Evolutionary conservation across 2,888 invertebrate species (phyloP), one percentile per base, ranked within the genome.

Genomic region (Creontiades dilutus): DNA sequence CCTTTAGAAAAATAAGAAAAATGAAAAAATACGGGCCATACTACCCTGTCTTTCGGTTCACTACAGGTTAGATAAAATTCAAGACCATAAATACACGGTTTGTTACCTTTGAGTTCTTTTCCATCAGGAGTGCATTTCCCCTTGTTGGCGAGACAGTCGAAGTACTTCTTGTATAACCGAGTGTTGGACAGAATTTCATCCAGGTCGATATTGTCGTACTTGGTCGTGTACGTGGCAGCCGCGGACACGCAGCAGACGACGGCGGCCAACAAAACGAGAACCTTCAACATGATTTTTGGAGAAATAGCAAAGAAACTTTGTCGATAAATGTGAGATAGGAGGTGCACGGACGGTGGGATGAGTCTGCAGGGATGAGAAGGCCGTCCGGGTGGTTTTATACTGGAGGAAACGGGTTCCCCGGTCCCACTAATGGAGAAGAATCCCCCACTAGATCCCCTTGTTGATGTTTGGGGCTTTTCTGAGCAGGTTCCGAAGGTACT

Each of bases 131-230:
- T 91, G 88, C 92, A 92, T 57, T 90, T 91, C 13, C 89, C 91
- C 27, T 88, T 89, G 86, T 92, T 92, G 90, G 92, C 90, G 47
- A 93, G 88, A 61, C 93, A 93, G n/a, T 92, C 90, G 90, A 92
- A 91, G 90, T 93, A 92, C 47, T 92, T 91, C 90, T 92, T 92
- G 37, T 92, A 92, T 28, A 92, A 81, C 28, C 92, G 88, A 16
- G 91, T 91, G 91, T 92, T 92, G 80, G 90, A 90, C 28, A 93
- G 90, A 89, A 92, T 92, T 47, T 91, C 90, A 48, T 93, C 93
- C 89, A 92, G 48, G 82, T 92, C 90, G 84, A 92, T 86, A 86
- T 91, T 91, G 90, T 92, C 92, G 81, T 90, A 92, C 57, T 91
- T 90, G 82, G 90, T 91, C 13, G 91, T 91, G 90, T 92, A 91